phyloP scores from a whole-genome alignment of 2,113 vertebrate species.

The Trematocara variabile region DNA sequence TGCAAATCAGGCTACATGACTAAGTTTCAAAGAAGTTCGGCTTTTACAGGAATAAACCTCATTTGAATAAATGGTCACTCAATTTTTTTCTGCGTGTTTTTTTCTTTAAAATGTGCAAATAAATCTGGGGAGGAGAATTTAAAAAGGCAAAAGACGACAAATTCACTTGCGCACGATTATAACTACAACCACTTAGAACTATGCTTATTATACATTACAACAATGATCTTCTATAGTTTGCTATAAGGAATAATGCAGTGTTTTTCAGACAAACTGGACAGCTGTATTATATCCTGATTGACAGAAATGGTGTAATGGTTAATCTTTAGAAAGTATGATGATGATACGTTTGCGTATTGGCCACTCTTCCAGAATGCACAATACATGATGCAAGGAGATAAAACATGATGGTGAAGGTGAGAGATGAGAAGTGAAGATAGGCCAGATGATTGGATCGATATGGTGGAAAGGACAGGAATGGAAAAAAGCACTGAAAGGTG shows the following conservation, averaged over 20 bases:
- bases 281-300: constrained; percentile 33
- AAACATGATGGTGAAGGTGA: constrained; percentile 9
- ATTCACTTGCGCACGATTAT: constrained; percentile 64
- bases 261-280: constrained; percentile 50
- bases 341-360: neutral
- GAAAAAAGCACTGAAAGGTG: constrained; percentile 26
- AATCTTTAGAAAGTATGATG: constrained; percentile 12
- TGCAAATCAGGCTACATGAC: constrained; percentile 45
- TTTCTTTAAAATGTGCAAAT: constrained; percentile 57
- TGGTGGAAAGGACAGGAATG: constrained; percentile 11
- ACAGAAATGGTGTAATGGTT: constrained; percentile 13
- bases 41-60: constrained; percentile 1
- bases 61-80: constrained; percentile 5
- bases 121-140: constrained; percentile 37
- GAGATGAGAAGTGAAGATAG: constrained; percentile 27
- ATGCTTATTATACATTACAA: constrained; percentile 65
- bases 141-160: constrained; percentile 57
- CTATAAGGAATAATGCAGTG: constrained; percentile 48
- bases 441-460: constrained; percentile 17
- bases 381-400: neutral
- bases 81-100: neutral
- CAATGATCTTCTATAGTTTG: constrained; percentile 58
- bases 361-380: neutral
- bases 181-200: constrained; percentile 66
- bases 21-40: neutral